phyloP scores from a whole-genome alignment of 1,140 invertebrate genomes.

The Melanaphis sacchari region DNA sequence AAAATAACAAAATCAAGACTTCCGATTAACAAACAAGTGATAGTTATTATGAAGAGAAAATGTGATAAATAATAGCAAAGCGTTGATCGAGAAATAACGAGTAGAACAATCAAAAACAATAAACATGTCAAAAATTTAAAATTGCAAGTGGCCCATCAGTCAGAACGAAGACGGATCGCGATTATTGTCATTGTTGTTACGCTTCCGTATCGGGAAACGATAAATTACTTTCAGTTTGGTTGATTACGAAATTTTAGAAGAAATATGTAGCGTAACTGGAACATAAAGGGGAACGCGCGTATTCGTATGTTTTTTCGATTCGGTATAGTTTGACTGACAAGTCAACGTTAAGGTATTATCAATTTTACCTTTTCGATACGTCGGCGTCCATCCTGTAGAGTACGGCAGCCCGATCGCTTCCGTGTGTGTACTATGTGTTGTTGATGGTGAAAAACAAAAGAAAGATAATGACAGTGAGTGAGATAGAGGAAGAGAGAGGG shows the following conservation, averaged over 20 bases:
- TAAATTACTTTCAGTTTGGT: neutral
- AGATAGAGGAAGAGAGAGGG: neutral
- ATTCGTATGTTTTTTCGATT: neutral
- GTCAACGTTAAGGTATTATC: neutral
- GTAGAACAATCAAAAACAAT: neutral
- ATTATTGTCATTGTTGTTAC: neutral
- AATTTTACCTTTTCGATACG: constrained; percentile 43
- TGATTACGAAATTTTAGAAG: neutral
- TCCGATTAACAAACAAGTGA: neutral
- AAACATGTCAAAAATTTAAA: neutral
- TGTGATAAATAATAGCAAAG: neutral
- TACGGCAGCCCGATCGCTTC: neutral
- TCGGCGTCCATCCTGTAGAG: constrained; percentile 17
- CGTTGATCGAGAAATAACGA: neutral
- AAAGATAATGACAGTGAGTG: neutral
- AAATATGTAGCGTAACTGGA: neutral
- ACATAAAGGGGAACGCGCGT: neutral
- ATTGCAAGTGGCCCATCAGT: neutral
- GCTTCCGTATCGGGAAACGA: neutral
- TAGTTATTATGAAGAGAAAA: neutral
- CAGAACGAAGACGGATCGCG: neutral
- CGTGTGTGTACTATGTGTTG: neutral
- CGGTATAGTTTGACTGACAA: neutral
- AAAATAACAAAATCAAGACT: neutral
- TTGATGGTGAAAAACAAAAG: constrained; percentile 10